These are phyloP conservation scores for Malurus elegans DNA, from an alignment of 2,113 vertebrate species.

Conservation along the genomic window DNA sequence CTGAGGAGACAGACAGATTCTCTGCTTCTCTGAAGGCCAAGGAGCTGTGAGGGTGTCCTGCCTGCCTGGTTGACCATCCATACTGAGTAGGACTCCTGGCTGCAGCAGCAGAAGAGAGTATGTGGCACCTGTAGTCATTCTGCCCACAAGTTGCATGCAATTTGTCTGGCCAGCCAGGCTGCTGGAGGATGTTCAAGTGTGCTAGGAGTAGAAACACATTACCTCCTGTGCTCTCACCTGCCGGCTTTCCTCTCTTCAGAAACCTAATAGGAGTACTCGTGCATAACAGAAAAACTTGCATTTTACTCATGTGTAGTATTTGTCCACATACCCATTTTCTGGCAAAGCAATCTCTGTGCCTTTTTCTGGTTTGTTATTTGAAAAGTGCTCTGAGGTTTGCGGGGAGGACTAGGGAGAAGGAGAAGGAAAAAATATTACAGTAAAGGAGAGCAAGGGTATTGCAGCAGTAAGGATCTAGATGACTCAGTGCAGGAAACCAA, in stretches of 20 bases:
- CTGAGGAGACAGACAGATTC: fast-evolving
- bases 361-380: background rate
- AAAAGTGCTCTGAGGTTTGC: background rate
- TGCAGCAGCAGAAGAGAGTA: background rate
- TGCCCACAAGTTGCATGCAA: background rate
- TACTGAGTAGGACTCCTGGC: background rate
- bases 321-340: background rate
- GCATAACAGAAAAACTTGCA: background rate
- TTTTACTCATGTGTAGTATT: background rate
- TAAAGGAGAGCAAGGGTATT: background rate
- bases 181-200: fast-evolving
- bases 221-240: background rate
- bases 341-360: background rate
- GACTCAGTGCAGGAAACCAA: background rate
- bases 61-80: background rate
- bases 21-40: background rate
- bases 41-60: background rate
- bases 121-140: background rate
- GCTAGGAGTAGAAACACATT: fast-evolving
- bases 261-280: fast-evolving
- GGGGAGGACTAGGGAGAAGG: background rate
- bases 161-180: background rate
- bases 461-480: background rate
- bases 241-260: background rate
- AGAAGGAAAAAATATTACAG: background rate